Evolutionary conservation across 2,113 vertebrate species (phyloP).

Genomic region (Aix galericulata): DNA sequence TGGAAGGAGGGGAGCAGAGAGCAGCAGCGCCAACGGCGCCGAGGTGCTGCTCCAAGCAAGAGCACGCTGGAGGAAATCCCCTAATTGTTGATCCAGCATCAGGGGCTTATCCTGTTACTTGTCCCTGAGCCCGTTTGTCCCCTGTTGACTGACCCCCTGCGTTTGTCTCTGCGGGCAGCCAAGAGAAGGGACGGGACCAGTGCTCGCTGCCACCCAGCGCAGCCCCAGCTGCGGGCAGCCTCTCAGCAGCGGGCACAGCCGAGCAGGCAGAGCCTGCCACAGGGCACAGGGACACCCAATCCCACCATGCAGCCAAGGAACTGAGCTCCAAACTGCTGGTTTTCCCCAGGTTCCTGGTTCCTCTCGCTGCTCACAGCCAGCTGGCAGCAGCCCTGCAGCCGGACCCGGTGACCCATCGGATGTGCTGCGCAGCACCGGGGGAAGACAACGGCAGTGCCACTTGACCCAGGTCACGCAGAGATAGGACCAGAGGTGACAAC

Average conservation of each 20-base stretch:
- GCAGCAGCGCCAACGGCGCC: neutral
- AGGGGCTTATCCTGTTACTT: rapidly evolving
- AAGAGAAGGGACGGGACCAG: neutral
- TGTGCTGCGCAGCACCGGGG: neutral
- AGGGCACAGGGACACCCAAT: neutral
- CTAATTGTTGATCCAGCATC: rapidly evolving
- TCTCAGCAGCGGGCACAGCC: rapidly evolving
- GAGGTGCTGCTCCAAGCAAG: neutral
- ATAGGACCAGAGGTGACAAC: neutral
- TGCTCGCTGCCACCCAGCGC: neutral
- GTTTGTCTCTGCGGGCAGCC: neutral
- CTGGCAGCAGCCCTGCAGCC: neutral
- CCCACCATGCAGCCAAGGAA: neutral
- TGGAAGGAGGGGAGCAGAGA: neutral
- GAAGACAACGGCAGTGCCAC: too few relatives aligned
- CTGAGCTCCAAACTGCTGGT: neutral
- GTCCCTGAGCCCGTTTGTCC: neutral
- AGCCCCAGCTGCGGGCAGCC: neutral
- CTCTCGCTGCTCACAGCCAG: rapidly evolving
- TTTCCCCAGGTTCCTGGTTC: neutral
- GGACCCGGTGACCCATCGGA: rapidly evolving
- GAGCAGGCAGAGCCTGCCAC: neutral
- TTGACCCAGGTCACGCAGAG: neutral
- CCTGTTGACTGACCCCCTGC: neutral
- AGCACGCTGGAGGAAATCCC: rapidly evolving